Evolutionary conservation across 2,113 vertebrate species (phyloP).

Genomic region (Pituophis catenifer): DNA sequence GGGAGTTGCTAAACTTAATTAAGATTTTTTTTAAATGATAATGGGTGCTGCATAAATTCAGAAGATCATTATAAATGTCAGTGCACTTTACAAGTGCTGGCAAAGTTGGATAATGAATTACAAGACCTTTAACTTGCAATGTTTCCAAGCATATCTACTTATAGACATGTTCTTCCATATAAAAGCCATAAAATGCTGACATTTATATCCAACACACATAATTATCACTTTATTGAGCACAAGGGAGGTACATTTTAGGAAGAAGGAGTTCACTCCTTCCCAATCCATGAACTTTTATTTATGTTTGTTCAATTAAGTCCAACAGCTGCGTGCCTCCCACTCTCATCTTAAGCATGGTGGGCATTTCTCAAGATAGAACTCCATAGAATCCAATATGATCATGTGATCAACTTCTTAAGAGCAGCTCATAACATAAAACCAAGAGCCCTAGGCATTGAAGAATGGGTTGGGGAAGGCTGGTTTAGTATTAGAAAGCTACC

Average conservation of each 20-base stretch:
- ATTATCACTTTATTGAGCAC: constrained; percentile 51
- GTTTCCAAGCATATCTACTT: constrained; percentile 44
- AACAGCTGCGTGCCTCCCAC: background rate
- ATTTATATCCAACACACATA: constrained; percentile 62
- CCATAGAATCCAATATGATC: constrained; percentile 26
- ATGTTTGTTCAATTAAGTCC: constrained; percentile 14
- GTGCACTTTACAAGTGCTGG: constrained; percentile 55
- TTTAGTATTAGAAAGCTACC: constrained; percentile 22
- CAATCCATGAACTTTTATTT: background rate
- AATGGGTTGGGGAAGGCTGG: background rate
- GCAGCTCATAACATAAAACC: constrained; percentile 38
- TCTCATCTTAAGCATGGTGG: background rate
- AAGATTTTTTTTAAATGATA: constrained; percentile 62
- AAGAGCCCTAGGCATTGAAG: background rate
- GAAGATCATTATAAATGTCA: constrained; percentile 63
- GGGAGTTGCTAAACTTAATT: constrained; percentile 55
- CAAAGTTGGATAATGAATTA: constrained; percentile 57
- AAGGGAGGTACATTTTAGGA: constrained; percentile 42
- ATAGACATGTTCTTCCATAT: constrained; percentile 22
- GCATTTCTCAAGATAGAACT: background rate
- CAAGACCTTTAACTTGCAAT: constrained; percentile 52
- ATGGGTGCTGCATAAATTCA: constrained; percentile 58
- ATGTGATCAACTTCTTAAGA: constrained; percentile 52
- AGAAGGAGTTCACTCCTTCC: constrained; percentile 17
- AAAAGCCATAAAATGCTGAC: constrained; percentile 50